These are phyloP conservation scores for Gracilinanus agilis DNA, from an alignment of 2,113 vertebrate genomes.

Conservation along the genomic window DNA sequence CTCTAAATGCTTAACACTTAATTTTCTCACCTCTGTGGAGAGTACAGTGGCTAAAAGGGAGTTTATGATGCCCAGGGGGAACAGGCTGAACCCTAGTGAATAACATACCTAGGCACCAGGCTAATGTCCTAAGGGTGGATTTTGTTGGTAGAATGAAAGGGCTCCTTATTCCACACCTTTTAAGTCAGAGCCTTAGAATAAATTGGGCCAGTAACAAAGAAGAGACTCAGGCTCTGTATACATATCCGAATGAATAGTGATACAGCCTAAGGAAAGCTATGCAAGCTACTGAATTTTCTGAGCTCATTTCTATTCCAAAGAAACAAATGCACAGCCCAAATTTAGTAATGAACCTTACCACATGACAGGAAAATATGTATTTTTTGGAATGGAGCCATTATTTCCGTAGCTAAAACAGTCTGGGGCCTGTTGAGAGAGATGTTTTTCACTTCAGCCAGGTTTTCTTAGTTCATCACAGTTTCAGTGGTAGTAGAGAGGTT, in stretches of 20 bases:
- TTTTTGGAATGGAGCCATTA: conserved; percentile 2
- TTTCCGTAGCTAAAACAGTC: conserved; percentile 5
- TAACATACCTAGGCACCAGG: not conserved
- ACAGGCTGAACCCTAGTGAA: not conserved
- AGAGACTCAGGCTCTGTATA: not conserved
- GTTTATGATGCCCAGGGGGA: not conserved
- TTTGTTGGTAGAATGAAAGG: not conserved
- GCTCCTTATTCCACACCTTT: not conserved
- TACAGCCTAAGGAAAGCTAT: not conserved
- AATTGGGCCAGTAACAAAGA: not conserved
- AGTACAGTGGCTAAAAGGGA: not conserved
- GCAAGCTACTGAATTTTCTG: not conserved
- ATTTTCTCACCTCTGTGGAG: not conserved
- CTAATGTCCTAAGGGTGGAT: not conserved
- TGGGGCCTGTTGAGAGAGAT: not conserved
- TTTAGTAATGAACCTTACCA: not conserved
- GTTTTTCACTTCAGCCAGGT: not conserved
- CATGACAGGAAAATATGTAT: not conserved
- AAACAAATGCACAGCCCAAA: not conserved
- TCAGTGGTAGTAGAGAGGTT: not conserved
- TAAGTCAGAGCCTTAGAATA: not conserved
- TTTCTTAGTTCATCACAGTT: not conserved
- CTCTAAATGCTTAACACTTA: not conserved
- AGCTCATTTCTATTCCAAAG: not conserved
- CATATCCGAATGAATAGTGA: not conserved